Evolutionary conservation across 92 coral and sea anemone genomes (phyloP).

Genomic region (Zoanthus sansibaricus): DNA sequence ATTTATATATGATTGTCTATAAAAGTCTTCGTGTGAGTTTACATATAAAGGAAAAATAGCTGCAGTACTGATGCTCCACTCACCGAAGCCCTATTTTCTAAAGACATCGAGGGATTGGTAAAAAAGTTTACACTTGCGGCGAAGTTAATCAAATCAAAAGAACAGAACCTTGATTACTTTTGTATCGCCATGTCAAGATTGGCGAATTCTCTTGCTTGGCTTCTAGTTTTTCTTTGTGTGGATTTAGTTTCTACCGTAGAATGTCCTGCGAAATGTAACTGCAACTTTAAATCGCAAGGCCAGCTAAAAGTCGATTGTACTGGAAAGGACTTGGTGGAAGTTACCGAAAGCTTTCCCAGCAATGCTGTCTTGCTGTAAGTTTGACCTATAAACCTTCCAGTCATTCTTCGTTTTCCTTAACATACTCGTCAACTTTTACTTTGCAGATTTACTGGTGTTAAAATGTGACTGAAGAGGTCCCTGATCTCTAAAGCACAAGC

Average conservation of each 20-base stretch:
- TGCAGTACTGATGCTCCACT: constrained; percentile 8
- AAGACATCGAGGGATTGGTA: background rate
- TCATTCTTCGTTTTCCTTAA: background rate
- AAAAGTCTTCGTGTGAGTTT: constrained; percentile 17
- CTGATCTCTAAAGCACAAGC: background rate
- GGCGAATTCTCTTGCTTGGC: constrained; percentile 40
- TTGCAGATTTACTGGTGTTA: background rate
- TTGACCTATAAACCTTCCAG: background rate
- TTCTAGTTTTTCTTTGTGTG: constrained; percentile 1
- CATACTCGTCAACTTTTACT: constrained; percentile 4
- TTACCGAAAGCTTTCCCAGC: constrained; percentile 7
- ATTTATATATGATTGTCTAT: constrained; percentile 15
- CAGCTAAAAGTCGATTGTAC: constrained; percentile 25
- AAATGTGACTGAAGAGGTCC: background rate
- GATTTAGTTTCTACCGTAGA: constrained; percentile 10
- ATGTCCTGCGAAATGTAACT: constrained; percentile 25
- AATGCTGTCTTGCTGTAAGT: constrained; percentile 33
- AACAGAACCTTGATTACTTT: background rate
- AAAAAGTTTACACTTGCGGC: background rate
- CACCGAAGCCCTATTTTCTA: background rate
- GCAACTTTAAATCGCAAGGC: background rate
- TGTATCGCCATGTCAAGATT: constrained; percentile 29
- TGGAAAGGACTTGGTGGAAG: background rate
- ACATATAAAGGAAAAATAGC: constrained; percentile 1
- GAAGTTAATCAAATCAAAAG: background rate